Base-by-base conservation (phyloP, 2,113 vertebrate species). In the Actinemys pallida region DNA sequence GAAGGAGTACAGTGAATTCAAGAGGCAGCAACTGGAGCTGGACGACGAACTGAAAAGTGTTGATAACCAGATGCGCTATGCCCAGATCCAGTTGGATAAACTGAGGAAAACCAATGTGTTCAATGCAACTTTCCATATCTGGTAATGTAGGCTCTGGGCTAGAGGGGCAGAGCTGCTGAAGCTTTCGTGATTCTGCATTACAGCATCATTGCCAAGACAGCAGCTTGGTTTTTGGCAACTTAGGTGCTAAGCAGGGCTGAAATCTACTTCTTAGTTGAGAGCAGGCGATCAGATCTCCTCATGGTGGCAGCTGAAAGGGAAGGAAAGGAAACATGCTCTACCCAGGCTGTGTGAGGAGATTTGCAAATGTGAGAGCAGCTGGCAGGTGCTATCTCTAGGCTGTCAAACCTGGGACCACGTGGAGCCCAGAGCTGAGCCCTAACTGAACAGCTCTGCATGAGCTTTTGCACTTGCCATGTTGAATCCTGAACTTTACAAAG, bases 101-200 rank as follows among this genome's bases (percentile, higher is more conserved):
- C 93, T 99, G 22, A 99, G 99, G 98, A 99, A 99, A 98, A 99
- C 99, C 93, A 99, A 99, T 0, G 99, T 99, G 94, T 99, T 99
- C 96, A 99, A 99, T 0, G 99, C 99, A 0, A 99, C 99, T 19
- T 99, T 99, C 92, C 99, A 99, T 94, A 99, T 99, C 97, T 99
- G 99, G 99, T 99, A 98, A 97, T 0, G 6, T 1, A 22, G 72
- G 22, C 1, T 0, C 22, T 19, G 56, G 76, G 14, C 39, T 3
- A 31, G 42, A 1, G 42, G 0, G 65, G 16, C 35, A 69, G 62
- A 69, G 65, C 65, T 69, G 65, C 65, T 69, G 65, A n/a, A 69
- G 1, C 6, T 54, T 35, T 31, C 54, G 8, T 13, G 3, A 22
- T 6, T 12, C 75, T 4, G 22, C 16, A 25, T 5, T 1, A 2